phyloP scores from a whole-genome alignment of 2,888 invertebrate genomes.

The Galerucella pusilla region DNA sequence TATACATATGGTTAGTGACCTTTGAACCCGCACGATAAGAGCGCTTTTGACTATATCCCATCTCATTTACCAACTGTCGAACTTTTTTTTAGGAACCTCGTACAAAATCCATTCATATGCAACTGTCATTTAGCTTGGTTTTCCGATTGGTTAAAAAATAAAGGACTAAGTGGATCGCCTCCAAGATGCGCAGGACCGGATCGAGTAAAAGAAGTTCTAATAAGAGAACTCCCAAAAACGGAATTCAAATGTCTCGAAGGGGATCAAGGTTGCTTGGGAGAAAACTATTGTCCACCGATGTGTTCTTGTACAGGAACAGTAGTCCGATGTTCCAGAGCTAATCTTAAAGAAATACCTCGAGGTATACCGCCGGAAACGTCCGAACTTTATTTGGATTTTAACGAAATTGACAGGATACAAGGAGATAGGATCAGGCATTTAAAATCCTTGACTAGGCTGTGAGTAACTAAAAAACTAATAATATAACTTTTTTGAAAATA shows the following conservation, averaged over 20 bases:
- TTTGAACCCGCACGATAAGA: no score
- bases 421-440: constrained; percentile 86
- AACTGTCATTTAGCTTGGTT: constrained; percentile 95
- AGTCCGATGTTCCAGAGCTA: constrained; percentile 88
- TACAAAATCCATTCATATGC: constrained; percentile 90
- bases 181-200: constrained; percentile 83
- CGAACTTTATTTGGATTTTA: constrained; percentile 95
- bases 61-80: constrained; percentile 3
- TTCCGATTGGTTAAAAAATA: constrained; percentile 85
- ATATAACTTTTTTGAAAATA: neutral
- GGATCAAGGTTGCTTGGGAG: constrained; percentile 85
- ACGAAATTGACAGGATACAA: constrained; percentile 88
- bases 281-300: constrained; percentile 90
- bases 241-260: constrained; percentile 86
- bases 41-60: neutral
- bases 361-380: constrained; percentile 94
- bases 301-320: constrained; percentile 93
- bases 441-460: constrained; percentile 88
- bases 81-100: constrained; percentile 75
- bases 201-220: constrained; percentile 79
- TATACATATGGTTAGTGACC: no score
- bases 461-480: constrained; percentile 64
- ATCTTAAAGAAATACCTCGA: constrained; percentile 83
- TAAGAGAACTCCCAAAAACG: constrained; percentile 83
- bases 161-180: constrained; percentile 79